phyloP scores from a whole-genome alignment of 2,888 invertebrate genomes.

The Myathropa florea region DNA sequence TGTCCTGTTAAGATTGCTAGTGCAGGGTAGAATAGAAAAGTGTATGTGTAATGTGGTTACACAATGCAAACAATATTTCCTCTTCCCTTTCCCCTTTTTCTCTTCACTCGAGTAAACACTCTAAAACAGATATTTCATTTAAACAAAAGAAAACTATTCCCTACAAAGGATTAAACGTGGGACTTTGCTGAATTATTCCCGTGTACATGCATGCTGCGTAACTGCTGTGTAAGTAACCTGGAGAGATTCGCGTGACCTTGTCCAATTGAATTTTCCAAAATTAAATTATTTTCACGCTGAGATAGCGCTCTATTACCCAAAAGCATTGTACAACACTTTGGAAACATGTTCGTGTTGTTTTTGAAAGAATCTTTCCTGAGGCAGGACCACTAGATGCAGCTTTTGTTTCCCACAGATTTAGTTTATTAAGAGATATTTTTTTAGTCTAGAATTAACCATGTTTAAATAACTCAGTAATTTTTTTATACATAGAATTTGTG shows the following conservation, averaged over 20 bases:
- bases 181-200: constrained; percentile 43
- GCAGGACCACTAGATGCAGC: background rate
- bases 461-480: background rate
- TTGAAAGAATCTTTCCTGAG: background rate
- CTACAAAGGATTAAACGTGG: constrained; percentile 62
- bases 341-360: constrained; percentile 11
- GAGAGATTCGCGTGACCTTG: constrained; percentile 72
- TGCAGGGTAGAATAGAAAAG: constrained; percentile 20
- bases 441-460: constrained; percentile 4
- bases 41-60: constrained; percentile 47
- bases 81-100: background rate
- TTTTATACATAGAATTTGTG: background rate
- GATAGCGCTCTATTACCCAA: constrained; percentile 35
- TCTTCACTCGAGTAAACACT: constrained; percentile 23
- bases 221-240: constrained; percentile 13
- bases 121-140: constrained; percentile 63
- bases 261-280: constrained; percentile 72
- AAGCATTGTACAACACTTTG: background rate
- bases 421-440: background rate
- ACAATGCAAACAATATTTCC: constrained; percentile 28
- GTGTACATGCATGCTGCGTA: constrained; percentile 38
- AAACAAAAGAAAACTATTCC: constrained; percentile 62
- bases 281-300: constrained; percentile 66
- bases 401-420: constrained; percentile 11
- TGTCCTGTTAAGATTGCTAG: constrained; percentile 52